Percentiles rank a stretch among this genome's conserved stretches.
Evolutionary conservation across 2,888 invertebrate species (phyloP).

Genomic region (Rotaria sp.): DNA sequence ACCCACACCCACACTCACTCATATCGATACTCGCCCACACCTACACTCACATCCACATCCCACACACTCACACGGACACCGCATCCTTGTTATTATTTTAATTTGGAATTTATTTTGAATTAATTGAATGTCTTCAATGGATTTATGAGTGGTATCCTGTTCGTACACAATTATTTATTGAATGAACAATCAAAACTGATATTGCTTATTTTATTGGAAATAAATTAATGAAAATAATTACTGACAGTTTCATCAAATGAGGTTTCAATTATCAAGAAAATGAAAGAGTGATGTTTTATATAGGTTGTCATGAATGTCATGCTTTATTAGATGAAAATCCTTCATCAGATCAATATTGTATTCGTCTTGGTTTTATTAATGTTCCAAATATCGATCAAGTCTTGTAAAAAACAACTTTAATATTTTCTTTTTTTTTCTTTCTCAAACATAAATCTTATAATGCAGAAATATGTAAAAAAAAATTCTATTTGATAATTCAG

Average conservation of each 20-base stretch:
- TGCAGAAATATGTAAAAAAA: too few species aligned
- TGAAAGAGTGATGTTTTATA: not conserved
- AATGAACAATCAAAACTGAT: not conserved
- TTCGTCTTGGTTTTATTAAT: not conserved
- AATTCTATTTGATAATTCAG: too few species aligned
- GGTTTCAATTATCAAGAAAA: not conserved
- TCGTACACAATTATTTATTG: not conserved
- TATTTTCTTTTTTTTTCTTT: not conserved
- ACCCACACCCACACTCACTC: too few species aligned
- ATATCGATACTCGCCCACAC: too few species aligned
- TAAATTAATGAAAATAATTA: not conserved
- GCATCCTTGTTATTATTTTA: too few species aligned
- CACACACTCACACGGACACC: too few species aligned
- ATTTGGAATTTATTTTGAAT: not conserved
- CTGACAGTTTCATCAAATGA: not conserved
- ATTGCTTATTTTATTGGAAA: not conserved
- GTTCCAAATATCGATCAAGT: not conserved
- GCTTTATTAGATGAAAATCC: not conserved
- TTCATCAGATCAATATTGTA: not conserved
- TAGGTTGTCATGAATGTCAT: not conserved
- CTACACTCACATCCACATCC: too few species aligned
- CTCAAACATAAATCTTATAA: too few species aligned
- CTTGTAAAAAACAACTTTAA: not conserved
- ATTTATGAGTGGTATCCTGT: not conserved
- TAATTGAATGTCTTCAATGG: not conserved